phyloP scores from a whole-genome alignment of 92 coral and sea anemone species.

The Chrysogorgia sp. region DNA sequence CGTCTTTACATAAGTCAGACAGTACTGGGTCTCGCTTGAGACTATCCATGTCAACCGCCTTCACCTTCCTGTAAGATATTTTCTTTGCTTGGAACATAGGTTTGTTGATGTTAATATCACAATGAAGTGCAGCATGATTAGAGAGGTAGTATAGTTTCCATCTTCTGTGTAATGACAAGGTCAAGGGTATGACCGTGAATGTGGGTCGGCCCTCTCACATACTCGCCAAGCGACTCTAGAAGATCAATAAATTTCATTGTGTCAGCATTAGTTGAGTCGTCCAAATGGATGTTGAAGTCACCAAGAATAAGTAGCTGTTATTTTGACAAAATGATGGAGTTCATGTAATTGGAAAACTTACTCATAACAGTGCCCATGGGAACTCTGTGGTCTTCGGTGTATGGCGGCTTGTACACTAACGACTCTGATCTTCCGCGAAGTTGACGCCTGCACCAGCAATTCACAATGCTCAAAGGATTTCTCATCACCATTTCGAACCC shows the following conservation, averaged over 20 bases:
- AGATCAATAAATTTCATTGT: slow-evolving; percentile 55
- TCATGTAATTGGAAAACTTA: slow-evolving; percentile 51
- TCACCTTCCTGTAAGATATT: slow-evolving; percentile 58
- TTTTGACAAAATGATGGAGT: slow-evolving; percentile 12
- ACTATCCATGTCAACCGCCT: slow-evolving; percentile 38
- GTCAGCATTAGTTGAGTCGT: slow-evolving; percentile 44
- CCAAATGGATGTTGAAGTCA: slow-evolving; percentile 43
- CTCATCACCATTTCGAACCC: slow-evolving; percentile 43
- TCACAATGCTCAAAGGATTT: slow-evolving; percentile 51
- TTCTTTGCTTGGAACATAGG: slow-evolving; percentile 44
- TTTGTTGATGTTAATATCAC: slow-evolving; percentile 43
- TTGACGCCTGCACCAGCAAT: slow-evolving; percentile 29
- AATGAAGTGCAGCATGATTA: slow-evolving; percentile 51
- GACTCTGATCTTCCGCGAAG: slow-evolving; percentile 23
- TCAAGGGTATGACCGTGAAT: slow-evolving; percentile 53
- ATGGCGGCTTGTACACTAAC: slow-evolving; percentile 40
- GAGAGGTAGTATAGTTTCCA: slow-evolving; percentile 46
- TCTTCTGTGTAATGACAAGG: slow-evolving; percentile 46
- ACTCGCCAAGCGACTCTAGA: slow-evolving; percentile 55
- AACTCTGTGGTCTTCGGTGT: slow-evolving; percentile 47
- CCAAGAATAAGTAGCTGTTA: slow-evolving; percentile 47
- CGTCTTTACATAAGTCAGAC: slow-evolving; percentile 45
- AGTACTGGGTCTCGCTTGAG: slow-evolving; percentile 49
- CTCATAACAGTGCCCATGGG: slow-evolving; percentile 36
- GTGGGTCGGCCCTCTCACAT: slow-evolving; percentile 55